Evolutionary conservation across 2,113 vertebrate genomes (phyloP).

Genomic region (Lonchura striata): DNA sequence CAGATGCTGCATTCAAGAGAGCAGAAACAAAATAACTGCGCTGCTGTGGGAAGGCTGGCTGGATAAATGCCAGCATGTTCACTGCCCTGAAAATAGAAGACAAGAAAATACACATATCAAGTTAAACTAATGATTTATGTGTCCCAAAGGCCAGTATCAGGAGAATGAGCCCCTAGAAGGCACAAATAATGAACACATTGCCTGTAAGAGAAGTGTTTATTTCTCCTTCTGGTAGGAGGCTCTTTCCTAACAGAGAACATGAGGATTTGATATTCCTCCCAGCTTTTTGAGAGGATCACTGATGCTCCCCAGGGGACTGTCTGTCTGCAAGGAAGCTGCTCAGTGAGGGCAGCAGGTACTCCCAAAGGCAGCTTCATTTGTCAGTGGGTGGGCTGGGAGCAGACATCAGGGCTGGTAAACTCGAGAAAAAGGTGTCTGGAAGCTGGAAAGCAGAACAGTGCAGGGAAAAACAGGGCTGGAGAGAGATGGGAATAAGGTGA

Average conservation of each 20-base stretch:
- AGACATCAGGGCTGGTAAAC: neutral
- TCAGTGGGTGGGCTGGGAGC: neutral
- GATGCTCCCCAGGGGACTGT: neutral
- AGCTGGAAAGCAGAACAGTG: neutral
- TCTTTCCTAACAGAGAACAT: neutral
- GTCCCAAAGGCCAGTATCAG: neutral
- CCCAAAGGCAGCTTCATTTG: neutral
- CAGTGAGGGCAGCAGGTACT: neutral
- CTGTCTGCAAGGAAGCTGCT: neutral
- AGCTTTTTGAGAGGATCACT: neutral
- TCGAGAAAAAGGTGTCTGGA: neutral
- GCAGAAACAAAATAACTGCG: neutral
- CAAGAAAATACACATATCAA: neutral
- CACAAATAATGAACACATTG: neutral
- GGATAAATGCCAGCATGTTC: neutral
- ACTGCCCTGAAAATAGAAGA: neutral
- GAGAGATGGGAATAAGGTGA: neutral
- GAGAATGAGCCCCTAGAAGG: neutral
- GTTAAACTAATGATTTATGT: neutral
- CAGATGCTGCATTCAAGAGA: neutral
- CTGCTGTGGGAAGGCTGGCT: neutral
- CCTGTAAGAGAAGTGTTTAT: slow-evolving; percentile 1
- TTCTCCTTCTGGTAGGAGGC: neutral
- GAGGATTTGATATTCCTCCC: neutral
- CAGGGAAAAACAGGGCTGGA: neutral